Evolutionary conservation across 2,797 vertebrate species (phyloP).

Genomic region (Neoniphon sammara): DNA sequence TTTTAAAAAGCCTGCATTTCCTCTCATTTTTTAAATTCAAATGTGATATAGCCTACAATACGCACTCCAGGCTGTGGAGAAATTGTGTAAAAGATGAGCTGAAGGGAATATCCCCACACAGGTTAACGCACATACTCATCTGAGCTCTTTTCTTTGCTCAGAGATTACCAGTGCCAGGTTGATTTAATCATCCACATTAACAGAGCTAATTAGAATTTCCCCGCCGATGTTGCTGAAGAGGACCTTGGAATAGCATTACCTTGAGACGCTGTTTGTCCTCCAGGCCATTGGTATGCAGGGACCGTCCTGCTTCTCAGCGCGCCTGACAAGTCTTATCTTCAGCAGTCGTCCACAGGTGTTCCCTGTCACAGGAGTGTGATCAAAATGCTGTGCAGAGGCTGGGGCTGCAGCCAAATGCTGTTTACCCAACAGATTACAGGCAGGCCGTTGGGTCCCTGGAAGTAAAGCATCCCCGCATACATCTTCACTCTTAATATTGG

Average conservation of each 20-base stretch:
- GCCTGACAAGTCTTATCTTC: slow-evolving; percentile 72
- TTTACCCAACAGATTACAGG: slow-evolving; percentile 72
- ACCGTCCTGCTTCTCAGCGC: slow-evolving; percentile 11
- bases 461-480: slow-evolving; percentile 25
- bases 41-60: background rate
- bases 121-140: slow-evolving; percentile 10
- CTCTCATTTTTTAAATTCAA: slow-evolving; percentile 38
- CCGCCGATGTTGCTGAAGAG: slow-evolving; percentile 37
- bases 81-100: slow-evolving; percentile 17
- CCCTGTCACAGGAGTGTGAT: slow-evolving; percentile 73
- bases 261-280: slow-evolving; percentile 65
- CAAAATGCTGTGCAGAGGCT: slow-evolving; percentile 63
- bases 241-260: slow-evolving; percentile 65
- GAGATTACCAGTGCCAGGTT: slow-evolving; percentile 60
- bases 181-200: slow-evolving; percentile 75
- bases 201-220: slow-evolving; percentile 77
- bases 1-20: slow-evolving; percentile 6
- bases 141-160: slow-evolving; percentile 39
- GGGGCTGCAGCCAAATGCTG: slow-evolving; percentile 56
- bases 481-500: background rate
- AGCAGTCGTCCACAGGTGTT: slow-evolving; percentile 76
- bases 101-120: background rate
- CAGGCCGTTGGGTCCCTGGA: slow-evolving; percentile 27
- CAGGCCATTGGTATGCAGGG: slow-evolving; percentile 68
- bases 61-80: background rate